Evolutionary conservation across 2,797 vertebrate genomes (phyloP), one percentile per base, ranked within the genome.

Genomic region (Phoebastria nigripes): DNA sequence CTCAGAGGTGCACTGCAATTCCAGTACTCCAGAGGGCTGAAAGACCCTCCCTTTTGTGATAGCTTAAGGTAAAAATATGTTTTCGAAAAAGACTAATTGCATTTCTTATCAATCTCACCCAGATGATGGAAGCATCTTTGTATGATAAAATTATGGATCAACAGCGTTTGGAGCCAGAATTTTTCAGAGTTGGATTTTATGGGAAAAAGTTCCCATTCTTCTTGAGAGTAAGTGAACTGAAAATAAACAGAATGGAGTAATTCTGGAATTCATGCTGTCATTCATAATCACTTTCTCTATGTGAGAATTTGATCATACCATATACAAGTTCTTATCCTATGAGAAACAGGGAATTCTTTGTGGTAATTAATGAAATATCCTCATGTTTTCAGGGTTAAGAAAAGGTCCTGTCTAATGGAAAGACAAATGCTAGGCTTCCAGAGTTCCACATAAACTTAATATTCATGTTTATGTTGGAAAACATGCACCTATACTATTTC

Each of bases 81-180:
- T 87, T 93, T 84, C 13, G 70, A 67, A 81, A 55, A 72, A 42
- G 29, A 69, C 35, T 91, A 74, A 89, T 71, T 24, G 9, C 6
- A 56, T 71, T 93, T 95, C 46, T 71, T 91, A 5, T 84, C 49
- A 56, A 94, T 79, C 86, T 96, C 94, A 89, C 33, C 33, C 86
- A 99, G 99, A 99, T 99, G 99, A 99, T 99, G 99, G 99, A 99
- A 96, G 99, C 99, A 3, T 99, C 99, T 44, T 98, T 99, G 46
- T 99, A 99, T 46, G 99, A 99, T 98, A 99, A 99, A 98, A 99
- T 99, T 91, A 99, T 99, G 99, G 99, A 99, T 97, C 99, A 99
- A 94, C 99, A 99, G 82, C 98, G 99, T 65, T 97, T 99, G 91
- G 99, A 99, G 80, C 99, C 99, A 3, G 99, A 99, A 94, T 99